These are phyloP conservation scores for Acrocephalus scirpaceus DNA, from an alignment of 2,797 vertebrate genomes.

Conservation along the genomic window DNA sequence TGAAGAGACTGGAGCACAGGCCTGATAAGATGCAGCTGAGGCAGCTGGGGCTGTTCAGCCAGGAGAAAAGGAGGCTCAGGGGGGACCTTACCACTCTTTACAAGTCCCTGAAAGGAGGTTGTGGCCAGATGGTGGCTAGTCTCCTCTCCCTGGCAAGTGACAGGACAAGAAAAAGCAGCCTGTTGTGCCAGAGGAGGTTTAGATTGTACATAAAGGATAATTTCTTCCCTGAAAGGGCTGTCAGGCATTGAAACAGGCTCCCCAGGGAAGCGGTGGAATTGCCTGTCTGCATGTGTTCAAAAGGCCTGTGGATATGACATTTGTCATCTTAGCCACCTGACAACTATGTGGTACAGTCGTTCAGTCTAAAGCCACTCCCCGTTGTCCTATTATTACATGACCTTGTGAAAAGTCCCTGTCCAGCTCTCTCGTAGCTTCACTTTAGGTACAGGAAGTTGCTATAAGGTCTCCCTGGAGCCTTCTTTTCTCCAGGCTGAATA, in stretches of 20 bases:
- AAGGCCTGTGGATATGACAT: not conserved
- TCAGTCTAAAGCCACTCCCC: accelerated
- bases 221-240: not conserved
- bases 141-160: not conserved
- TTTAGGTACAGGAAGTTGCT: not conserved
- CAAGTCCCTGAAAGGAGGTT: not conserved
- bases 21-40: not conserved
- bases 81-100: too few species aligned
- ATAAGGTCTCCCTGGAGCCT: not conserved
- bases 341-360: not conserved
- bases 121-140: not conserved
- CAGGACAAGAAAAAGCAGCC: not conserved
- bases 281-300: not conserved
- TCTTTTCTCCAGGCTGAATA: not conserved
- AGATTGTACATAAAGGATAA: not conserved
- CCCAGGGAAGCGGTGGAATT: not conserved
- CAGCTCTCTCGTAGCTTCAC: not conserved
- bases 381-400: not conserved
- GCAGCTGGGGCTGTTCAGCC: not conserved
- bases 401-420: not conserved
- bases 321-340: not conserved
- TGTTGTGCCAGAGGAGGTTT: not conserved
- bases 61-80: not conserved
- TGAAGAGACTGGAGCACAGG: not conserved
- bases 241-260: not conserved